These are phyloP conservation scores for Acanthurus lineatus DNA, from an alignment of 2,797 vertebrate species.

Conservation along the genomic window DNA sequence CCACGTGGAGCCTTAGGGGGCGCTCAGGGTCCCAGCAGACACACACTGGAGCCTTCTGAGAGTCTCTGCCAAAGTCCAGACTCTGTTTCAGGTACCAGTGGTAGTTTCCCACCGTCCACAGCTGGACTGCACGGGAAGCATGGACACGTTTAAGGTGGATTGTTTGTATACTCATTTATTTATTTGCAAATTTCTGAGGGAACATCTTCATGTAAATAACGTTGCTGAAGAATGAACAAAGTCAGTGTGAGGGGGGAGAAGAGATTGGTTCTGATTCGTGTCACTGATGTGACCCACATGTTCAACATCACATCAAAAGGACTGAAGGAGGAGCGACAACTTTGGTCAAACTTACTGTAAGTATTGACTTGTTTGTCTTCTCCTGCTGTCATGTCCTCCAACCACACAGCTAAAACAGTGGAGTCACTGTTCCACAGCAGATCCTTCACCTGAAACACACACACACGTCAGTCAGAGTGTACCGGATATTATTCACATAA, in stretches of 20 bases:
- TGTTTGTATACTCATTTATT: background rate
- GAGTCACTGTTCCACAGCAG: slow-evolving; percentile 97
- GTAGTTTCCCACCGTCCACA: slow-evolving; percentile 95
- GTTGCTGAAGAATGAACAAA: no score
- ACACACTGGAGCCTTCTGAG: slow-evolving; percentile 83
- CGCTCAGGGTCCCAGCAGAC: slow-evolving; percentile 91
- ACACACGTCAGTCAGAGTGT: background rate
- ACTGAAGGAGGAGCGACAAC: background rate
- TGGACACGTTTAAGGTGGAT: accelerated
- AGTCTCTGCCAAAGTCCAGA: slow-evolving; percentile 86
- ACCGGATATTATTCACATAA: no score
- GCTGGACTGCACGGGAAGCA: slow-evolving; percentile 87
- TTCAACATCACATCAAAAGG: no score
- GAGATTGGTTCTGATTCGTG: no score
- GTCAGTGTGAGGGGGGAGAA: no score
- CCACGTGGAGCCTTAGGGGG: slow-evolving; percentile 87
- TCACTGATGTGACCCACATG: no score
- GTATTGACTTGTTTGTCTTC: slow-evolving; percentile 75
- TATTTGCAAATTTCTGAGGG: background rate
- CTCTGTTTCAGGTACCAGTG: slow-evolving; percentile 99
- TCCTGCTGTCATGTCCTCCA: slow-evolving; percentile 87
- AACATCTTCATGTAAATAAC: no score
- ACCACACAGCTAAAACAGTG: slow-evolving; percentile 90
- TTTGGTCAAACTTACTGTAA: slow-evolving; percentile 83
- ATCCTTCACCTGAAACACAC: slow-evolving; percentile 89